Conservation (phyloP, 2,797 vertebrate species). For the Gymnoscopelus microlampas region DNA sequence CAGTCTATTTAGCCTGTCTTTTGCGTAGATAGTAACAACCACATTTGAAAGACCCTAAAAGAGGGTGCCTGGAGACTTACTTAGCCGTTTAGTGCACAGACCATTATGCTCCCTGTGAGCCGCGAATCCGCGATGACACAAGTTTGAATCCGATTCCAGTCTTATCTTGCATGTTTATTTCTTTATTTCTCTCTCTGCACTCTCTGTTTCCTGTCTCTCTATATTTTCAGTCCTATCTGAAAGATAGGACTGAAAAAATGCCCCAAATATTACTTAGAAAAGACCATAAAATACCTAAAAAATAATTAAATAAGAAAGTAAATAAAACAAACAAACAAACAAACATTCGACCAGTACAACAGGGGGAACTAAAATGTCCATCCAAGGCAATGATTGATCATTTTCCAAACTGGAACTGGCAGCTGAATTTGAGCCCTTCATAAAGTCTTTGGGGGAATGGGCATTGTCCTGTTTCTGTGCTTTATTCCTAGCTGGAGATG, state of each 20-base stretch:
- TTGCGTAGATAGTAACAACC: conserved; percentile 32
- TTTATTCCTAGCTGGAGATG: conserved; percentile 55
- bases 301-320: background rate
- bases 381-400: conserved; percentile 47
- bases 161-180: too few species aligned
- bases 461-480: conserved; percentile 65
- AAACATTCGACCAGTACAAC: conserved; percentile 24
- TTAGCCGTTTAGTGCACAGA: too few species aligned
- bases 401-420: conserved; percentile 55
- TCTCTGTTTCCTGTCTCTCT: too few species aligned
- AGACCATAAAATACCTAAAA: background rate
- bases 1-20: conserved; percentile 40
- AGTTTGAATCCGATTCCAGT: too few species aligned
- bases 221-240: too few species aligned
- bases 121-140: too few species aligned
- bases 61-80: too few species aligned
- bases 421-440: conserved; percentile 47
- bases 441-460: conserved; percentile 44
- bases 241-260: too few species aligned
- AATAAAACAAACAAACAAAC: background rate
- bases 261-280: conserved; percentile 5
- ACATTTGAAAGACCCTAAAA: conserved; percentile 1
- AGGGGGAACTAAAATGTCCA: conserved; percentile 26
- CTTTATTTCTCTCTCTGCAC: too few species aligned
- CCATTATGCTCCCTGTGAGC: too few species aligned